Percentiles rank a stretch among this genome's conserved stretches.
phyloP scores from a whole-genome alignment of 2,113 vertebrate genomes.

The Phalacrocorax aristotelis region DNA sequence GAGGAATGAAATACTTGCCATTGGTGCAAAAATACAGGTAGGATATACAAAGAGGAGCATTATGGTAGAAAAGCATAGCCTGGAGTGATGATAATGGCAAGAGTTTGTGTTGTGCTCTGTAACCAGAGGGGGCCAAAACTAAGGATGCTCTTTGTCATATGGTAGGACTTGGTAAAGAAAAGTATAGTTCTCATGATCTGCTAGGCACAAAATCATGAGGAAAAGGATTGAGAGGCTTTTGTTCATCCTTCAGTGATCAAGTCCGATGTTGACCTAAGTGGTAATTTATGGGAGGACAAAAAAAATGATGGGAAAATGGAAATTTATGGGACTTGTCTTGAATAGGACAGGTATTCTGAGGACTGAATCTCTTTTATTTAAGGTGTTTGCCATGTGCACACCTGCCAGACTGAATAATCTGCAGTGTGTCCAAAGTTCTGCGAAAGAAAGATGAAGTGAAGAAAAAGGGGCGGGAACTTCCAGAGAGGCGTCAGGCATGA shows the following conservation, averaged over 20 bases:
- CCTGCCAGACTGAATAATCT: background rate
- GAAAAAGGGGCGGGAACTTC: background rate
- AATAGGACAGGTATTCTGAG: background rate
- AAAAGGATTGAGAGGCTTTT: background rate
- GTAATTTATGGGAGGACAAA: background rate
- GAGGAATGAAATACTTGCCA: background rate
- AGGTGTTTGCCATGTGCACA: background rate
- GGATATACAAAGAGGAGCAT: background rate
- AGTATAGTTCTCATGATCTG: background rate
- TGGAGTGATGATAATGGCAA: background rate
- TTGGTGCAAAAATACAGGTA: background rate
- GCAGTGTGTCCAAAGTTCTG: background rate
- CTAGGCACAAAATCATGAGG: background rate
- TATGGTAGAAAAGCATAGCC: background rate
- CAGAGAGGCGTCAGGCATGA: accelerated
- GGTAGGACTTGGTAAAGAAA: background rate
- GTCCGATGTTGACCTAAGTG: background rate
- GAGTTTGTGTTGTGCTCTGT: background rate
- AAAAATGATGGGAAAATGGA: background rate
- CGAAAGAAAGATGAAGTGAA: background rate
- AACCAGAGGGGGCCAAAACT: background rate
- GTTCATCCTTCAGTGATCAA: background rate
- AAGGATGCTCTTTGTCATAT: background rate
- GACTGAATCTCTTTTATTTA: background rate
- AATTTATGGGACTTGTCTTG: background rate